These are phyloP conservation scores for Furcula furcula DNA, from an alignment of 2,888 invertebrate species.

Conservation along the genomic window DNA sequence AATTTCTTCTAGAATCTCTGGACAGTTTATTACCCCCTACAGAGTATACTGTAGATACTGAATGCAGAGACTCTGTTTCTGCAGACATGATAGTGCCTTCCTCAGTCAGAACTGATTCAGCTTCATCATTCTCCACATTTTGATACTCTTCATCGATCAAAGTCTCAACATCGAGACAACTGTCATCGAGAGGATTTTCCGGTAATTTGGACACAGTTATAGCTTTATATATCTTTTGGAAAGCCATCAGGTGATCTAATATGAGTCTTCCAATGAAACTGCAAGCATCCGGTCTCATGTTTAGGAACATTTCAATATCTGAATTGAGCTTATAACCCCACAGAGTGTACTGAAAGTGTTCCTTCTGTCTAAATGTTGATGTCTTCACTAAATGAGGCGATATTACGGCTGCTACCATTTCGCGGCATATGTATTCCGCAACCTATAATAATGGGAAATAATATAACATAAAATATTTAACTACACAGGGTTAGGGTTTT, in stretches of 20 bases:
- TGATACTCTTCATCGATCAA: constrained; percentile 75
- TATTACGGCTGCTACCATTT: constrained; percentile 81
- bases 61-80: constrained; percentile 68
- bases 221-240: constrained; percentile 74
- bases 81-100: constrained; percentile 65
- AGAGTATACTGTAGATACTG: constrained; percentile 66
- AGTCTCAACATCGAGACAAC: constrained; percentile 63
- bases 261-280: constrained; percentile 80
- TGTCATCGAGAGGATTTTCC: constrained; percentile 59
- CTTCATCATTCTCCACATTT: constrained; percentile 67
- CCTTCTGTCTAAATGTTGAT: constrained; percentile 73
- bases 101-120: constrained; percentile 64
- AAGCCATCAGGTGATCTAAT: constrained; percentile 76
- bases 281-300: constrained; percentile 81
- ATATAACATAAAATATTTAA: neutral
- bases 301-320: constrained; percentile 81
- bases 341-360: constrained; percentile 77
- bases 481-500: too few species aligned
- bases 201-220: constrained; percentile 49
- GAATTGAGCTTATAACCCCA: constrained; percentile 82
- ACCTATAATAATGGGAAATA: constrained; percentile 55
- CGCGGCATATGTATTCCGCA: constrained; percentile 83
- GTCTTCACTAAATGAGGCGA: constrained; percentile 73
- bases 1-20: constrained; percentile 63
- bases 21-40: constrained; percentile 57